A percentile compares a stretch with the other conserved stretches of the same genome.
Evolutionary conservation across 2,797 vertebrate genomes (phyloP).

Genomic region (Myiotriccus ornatus): DNA sequence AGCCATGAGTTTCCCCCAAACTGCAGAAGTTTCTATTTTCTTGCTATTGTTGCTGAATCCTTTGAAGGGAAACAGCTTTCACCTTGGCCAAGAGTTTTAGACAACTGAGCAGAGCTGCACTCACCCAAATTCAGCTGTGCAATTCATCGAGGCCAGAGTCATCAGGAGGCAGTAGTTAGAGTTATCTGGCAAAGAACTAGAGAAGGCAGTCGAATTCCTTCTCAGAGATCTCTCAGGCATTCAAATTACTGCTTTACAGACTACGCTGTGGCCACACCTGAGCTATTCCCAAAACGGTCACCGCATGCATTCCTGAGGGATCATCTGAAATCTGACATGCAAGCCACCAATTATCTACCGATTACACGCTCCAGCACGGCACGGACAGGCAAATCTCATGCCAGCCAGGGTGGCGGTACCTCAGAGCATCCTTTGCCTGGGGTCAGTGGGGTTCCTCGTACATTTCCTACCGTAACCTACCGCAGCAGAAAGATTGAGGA

Average conservation of each 20-base stretch:
- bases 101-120: not conserved
- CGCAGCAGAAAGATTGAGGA: not conserved
- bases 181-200: not conserved
- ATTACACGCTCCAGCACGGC: not conserved
- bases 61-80: not conserved
- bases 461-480: not conserved
- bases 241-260: not conserved
- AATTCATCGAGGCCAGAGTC: not conserved
- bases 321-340: not conserved
- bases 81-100: not conserved
- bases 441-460: not conserved
- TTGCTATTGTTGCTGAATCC: not conserved
- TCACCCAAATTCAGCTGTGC: conserved; percentile 20
- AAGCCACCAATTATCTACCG: not conserved
- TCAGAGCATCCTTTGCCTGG: not conserved
- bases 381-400: fast-evolving
- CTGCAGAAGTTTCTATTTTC: not conserved
- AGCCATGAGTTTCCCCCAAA: not conserved
- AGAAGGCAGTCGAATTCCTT: not conserved
- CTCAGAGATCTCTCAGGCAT: conserved; percentile 32
- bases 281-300: not conserved
- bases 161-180: not conserved
- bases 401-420: not conserved
- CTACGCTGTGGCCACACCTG: not conserved
- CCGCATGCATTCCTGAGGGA: not conserved